Conservation (phyloP, 2,797 vertebrate genomes). For the Tinamus major region DNA sequence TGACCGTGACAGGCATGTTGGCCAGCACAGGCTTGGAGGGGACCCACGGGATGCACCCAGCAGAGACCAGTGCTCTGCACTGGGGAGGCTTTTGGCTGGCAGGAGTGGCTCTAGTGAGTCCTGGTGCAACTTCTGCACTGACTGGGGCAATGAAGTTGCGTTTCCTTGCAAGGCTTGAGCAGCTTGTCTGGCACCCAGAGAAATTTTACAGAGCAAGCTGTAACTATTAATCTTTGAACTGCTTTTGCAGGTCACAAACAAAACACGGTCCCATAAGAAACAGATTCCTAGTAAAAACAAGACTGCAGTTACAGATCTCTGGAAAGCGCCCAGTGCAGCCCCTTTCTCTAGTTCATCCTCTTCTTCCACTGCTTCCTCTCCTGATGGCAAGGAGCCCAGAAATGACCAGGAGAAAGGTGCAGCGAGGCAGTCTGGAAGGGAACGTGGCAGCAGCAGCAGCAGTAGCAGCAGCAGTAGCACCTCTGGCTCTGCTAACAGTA, state of each 20-base stretch:
- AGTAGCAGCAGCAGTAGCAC: not conserved
- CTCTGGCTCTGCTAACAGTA: not conserved
- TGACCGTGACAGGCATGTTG: not conserved
- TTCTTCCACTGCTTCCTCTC: constrained; percentile 26
- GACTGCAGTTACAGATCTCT: not conserved
- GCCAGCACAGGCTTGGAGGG: not conserved
- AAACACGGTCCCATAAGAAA: constrained; percentile 21
- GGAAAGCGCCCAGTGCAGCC: not conserved
- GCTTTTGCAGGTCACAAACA: constrained; percentile 59
- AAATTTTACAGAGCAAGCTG: not conserved
- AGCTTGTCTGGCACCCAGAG: not conserved
- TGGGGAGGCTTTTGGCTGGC: not conserved
- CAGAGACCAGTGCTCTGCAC: not conserved
- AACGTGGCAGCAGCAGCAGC: not conserved
- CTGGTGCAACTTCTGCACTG: not conserved
- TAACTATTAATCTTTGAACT: not conserved
- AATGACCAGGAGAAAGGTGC: not conserved
- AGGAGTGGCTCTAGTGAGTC: not conserved
- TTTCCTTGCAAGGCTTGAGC: not conserved
- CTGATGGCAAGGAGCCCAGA: not conserved
- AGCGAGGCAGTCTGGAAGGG: not conserved
- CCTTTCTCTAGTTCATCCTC: constrained; percentile 39
- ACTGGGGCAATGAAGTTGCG: not conserved
- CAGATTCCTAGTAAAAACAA: not conserved
- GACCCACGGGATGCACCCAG: not conserved